phyloP scores from a whole-genome alignment of 35 echinoderm and acorn worm genomes.

The Apostichopus californicus region DNA sequence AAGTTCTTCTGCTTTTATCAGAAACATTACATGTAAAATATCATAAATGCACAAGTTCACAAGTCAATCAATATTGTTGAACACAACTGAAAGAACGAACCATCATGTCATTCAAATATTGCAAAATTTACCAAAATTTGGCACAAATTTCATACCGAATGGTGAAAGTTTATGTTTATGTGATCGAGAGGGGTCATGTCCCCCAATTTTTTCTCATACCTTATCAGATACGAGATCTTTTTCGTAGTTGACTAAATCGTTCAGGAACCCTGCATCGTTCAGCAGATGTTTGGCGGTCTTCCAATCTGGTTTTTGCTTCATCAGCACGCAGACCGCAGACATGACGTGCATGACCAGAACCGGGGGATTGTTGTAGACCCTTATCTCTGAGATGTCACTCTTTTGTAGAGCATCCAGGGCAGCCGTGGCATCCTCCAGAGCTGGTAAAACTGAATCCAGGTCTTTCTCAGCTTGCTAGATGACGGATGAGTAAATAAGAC shows the following conservation, averaged over 20 bases:
- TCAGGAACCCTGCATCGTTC: constrained; percentile 88
- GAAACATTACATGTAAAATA: too few relatives aligned
- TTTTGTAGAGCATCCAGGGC: constrained; percentile 93
- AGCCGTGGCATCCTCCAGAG: constrained; percentile 86
- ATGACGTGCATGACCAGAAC: constrained; percentile 95
- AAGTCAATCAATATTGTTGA: too few relatives aligned
- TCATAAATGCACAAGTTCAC: too few relatives aligned
- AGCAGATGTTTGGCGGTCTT: constrained; percentile 85
- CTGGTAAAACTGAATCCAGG: constrained; percentile 93
- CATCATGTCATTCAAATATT: too few relatives aligned
- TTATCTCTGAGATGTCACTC: constrained; percentile 97
- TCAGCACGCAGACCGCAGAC: constrained; percentile 89
- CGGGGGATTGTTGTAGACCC: constrained; percentile 90
- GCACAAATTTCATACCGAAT: too few relatives aligned
- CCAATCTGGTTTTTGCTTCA: constrained; percentile 93
- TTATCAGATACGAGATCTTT: constrained; percentile 94
- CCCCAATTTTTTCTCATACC: constrained; percentile 50
- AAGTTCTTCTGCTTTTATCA: too few relatives aligned
- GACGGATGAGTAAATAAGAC: not conserved
- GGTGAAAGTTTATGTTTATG: too few relatives aligned
- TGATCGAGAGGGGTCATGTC: too few relatives aligned
- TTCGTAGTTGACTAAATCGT: constrained; percentile 94
- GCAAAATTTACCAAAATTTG: too few relatives aligned
- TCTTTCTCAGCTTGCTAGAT: constrained; percentile 94
- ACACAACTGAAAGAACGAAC: too few relatives aligned